Conservation (phyloP, 2,113 vertebrate genomes). For the Gracilinanus agilis region DNA sequence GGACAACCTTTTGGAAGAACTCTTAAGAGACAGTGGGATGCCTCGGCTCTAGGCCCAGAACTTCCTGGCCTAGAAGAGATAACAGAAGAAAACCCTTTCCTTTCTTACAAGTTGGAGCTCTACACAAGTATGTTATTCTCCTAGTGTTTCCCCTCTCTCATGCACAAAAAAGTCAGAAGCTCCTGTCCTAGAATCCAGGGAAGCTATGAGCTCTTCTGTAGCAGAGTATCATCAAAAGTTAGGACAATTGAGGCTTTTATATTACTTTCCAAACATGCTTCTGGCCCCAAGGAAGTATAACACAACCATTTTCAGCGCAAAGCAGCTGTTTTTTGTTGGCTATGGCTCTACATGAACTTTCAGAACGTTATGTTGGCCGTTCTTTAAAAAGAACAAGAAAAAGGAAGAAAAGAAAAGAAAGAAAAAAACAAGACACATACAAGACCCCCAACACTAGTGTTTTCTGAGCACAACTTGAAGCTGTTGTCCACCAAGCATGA, state of each 20-base stretch:
- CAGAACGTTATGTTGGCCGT: conserved; percentile 75
- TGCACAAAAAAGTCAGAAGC: background rate
- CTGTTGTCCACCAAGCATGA: conserved; percentile 66
- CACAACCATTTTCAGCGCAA: conserved; percentile 62
- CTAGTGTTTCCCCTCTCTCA: conserved; percentile 12
- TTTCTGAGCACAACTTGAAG: conserved; percentile 58
- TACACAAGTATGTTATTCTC: conserved; percentile 47
- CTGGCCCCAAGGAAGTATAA: conserved; percentile 74
- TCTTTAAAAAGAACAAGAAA: conserved; percentile 60
- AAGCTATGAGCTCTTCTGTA: conserved; percentile 55
- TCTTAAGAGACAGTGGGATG: background rate
- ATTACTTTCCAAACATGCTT: conserved; percentile 69
- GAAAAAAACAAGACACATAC: background rate
- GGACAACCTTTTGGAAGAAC: conserved; percentile 43
- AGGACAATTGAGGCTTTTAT: conserved; percentile 70
- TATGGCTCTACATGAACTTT: conserved; percentile 75
- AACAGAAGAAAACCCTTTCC: conserved; percentile 56
- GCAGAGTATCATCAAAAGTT: conserved; percentile 68
- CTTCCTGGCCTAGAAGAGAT: conserved; percentile 27
- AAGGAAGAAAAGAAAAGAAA: background rate
- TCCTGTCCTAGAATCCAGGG: conserved; percentile 49
- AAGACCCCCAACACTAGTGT: conserved; percentile 6
- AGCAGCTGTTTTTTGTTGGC: conserved; percentile 82
- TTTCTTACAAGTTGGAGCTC: conserved; percentile 42
- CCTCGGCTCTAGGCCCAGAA: conserved; percentile 55